Base-by-base conservation (phyloP, 2,888 invertebrate genomes). In the Microdon myrmicae region DNA sequence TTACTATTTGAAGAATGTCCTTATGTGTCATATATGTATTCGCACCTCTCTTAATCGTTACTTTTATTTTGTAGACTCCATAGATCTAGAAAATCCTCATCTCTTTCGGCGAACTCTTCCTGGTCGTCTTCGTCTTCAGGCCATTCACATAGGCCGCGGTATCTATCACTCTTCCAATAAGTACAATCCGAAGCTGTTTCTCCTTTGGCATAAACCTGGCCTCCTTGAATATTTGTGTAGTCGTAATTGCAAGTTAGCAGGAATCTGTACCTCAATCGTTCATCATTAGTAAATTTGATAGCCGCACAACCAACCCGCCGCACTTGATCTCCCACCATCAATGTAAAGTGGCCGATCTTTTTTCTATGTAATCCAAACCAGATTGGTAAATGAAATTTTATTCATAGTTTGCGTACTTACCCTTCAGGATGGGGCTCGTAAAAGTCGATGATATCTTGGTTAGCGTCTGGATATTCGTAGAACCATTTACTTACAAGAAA, bases 211-310 rank as follows among this genome's bases (percentile, higher is more conserved):
- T 78, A 79, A 4, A 79, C 70, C 4, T 74, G 71, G 22, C 75
- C 72, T 2, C 64, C 67, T n/a, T 68, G 68, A n/a, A 79, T 69
- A 35, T 77, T 79, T 12, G 73, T 75, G 34, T 70, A 76, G 54
- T 78, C 76, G 44, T 79, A 79, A 47, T 79, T 79, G 60, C 79
- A 79, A 1, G 78, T 77, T 61, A 79, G 68, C 26, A 77, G 49
- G 14, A 78, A 74, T 4, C 72, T 68, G 9, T 48, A 55, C n/a
- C 34, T 16, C 1, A 39, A 29, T n/a, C n/a, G n/a, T n/a, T n/a
- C 5, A 54, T 48, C 4, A 68, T 20, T 5, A n/a, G 67, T 51
- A 49, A 71, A 77, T n/a, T 72, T 69, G 3, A 77, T 70, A 1
- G 72, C 74, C 4, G 77, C 76, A 67, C 79, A 79, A 4, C 79